phyloP scores from a whole-genome alignment of 2,797 vertebrate genomes.

The Clarias pachynema region DNA sequence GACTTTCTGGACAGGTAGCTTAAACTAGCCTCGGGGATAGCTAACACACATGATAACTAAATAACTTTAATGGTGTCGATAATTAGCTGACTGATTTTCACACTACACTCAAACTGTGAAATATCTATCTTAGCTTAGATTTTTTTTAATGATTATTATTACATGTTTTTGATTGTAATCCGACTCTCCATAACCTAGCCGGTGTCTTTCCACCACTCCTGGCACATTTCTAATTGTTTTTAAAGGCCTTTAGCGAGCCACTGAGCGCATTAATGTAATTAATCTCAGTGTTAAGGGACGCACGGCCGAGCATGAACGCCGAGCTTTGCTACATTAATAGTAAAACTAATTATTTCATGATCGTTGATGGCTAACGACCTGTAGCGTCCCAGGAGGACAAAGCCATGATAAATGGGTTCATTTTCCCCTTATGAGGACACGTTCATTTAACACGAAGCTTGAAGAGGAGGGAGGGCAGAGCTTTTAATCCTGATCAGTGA shows the following conservation, averaged over 20 bases:
- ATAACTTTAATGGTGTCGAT: not conserved
- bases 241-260: slow-evolving; percentile 53
- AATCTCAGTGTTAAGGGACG: slow-evolving; percentile 54
- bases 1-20: not conserved
- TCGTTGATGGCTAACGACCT: slow-evolving; percentile 59
- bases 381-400: slow-evolving; percentile 53
- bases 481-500: slow-evolving; percentile 58
- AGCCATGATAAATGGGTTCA: slow-evolving; percentile 54
- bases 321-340: slow-evolving; percentile 61
- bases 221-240: slow-evolving; percentile 50
- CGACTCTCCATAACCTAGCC: not conserved
- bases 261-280: slow-evolving; percentile 57
- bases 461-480: not conserved
- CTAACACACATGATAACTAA: not conserved
- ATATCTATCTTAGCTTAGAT: not conserved
- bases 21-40: too few species aligned
- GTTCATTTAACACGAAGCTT: slow-evolving; percentile 51
- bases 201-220: not conserved
- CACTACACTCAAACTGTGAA: not conserved
- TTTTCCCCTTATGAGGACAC: slow-evolving; percentile 55
- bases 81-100: not conserved
- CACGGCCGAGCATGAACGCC: slow-evolving; percentile 50
- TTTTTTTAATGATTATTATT: not conserved
- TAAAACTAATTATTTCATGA: slow-evolving; percentile 61
- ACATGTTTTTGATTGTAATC: not conserved